Percentiles rank a stretch among this genome's conserved stretches.
Evolutionary conservation across 2,113 vertebrate species (phyloP).

Genomic region (Calyptommatus sinebrachiatus): DNA sequence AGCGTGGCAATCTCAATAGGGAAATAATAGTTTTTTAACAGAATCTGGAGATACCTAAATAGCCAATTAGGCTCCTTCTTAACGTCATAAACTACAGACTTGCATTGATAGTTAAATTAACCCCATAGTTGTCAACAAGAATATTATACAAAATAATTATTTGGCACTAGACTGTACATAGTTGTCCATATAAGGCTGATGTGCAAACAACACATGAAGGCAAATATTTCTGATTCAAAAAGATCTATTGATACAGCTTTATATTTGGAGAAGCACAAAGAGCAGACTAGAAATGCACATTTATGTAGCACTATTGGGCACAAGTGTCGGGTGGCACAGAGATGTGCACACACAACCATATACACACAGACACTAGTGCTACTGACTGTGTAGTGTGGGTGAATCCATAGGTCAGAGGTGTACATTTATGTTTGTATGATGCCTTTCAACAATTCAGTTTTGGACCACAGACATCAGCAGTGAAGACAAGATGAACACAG

Average conservation of each 20-base stretch:
- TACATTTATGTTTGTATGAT: constrained; percentile 45
- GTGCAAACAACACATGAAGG: background rate
- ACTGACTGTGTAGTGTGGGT: constrained; percentile 20
- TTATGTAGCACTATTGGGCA: constrained; percentile 41
- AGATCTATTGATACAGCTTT: constrained; percentile 35
- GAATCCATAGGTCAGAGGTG: constrained; percentile 35
- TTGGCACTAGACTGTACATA: background rate
- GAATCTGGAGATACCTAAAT: background rate
- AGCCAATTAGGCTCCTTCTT: too few species aligned
- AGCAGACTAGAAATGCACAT: constrained; percentile 49
- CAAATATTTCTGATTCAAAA: background rate
- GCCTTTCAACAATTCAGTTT: constrained; percentile 53
- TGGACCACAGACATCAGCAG: constrained; percentile 58
- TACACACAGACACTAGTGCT: constrained; percentile 54
- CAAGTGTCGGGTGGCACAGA: constrained; percentile 33
- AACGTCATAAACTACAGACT: background rate
- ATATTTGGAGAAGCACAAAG: constrained; percentile 43
- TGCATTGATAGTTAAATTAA: background rate
- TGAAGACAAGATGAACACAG: constrained; percentile 72
- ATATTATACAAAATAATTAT: background rate
- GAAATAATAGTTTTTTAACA: too few species aligned
- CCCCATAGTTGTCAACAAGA: background rate
- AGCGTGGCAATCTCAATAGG: too few species aligned
- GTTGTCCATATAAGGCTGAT: background rate
- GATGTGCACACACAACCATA: constrained; percentile 49